Percentiles rank a stretch among this genome's conserved stretches.
Evolutionary conservation across 1,140 invertebrate genomes (phyloP).

Genomic region (Vanessa tameamea): DNA sequence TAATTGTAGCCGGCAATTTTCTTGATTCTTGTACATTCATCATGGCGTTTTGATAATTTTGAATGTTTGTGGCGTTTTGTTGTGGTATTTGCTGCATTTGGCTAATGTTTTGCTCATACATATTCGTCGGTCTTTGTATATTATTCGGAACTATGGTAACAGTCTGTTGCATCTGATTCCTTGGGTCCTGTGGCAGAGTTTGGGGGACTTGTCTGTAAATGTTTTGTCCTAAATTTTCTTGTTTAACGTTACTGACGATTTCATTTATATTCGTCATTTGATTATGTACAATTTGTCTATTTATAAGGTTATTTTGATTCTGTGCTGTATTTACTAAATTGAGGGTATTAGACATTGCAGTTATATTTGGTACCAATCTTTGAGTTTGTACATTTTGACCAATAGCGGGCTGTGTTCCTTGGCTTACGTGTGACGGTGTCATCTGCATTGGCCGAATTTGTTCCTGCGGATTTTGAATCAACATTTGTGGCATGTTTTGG

Average conservation of each 20-base stretch:
- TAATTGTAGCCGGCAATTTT: slow-evolving; percentile 16
- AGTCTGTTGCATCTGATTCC: slow-evolving; percentile 33
- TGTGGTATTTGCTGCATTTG: slow-evolving; percentile 37
- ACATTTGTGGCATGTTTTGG: slow-evolving; percentile 61
- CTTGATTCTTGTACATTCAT: slow-evolving; percentile 25
- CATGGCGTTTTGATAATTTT: slow-evolving; percentile 29
- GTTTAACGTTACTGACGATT: slow-evolving; percentile 28
- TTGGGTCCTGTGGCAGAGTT: slow-evolving; percentile 35
- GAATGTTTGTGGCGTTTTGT: slow-evolving; percentile 25
- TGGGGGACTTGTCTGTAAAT: slow-evolving; percentile 34
- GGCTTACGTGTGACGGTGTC: slow-evolving; percentile 44
- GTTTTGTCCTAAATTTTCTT: slow-evolving; percentile 32
- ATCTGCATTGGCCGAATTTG: slow-evolving; percentile 55
- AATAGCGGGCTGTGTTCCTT: slow-evolving; percentile 42
- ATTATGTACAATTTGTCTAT: slow-evolving; percentile 30
- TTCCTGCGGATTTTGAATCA: slow-evolving; percentile 53
- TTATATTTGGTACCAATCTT: slow-evolving; percentile 28
- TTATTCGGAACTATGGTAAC: slow-evolving; percentile 42
- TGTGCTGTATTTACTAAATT: slow-evolving; percentile 28
- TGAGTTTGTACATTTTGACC: slow-evolving; percentile 38
- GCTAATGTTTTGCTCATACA: slow-evolving; percentile 28
- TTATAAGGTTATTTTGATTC: slow-evolving; percentile 31
- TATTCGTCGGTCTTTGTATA: slow-evolving; percentile 34
- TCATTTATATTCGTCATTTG: slow-evolving; percentile 36
- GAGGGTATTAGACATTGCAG: slow-evolving; percentile 20